Evolutionary conservation across 2,113 vertebrate species (phyloP).

Genomic region (Panurus biarmicus): DNA sequence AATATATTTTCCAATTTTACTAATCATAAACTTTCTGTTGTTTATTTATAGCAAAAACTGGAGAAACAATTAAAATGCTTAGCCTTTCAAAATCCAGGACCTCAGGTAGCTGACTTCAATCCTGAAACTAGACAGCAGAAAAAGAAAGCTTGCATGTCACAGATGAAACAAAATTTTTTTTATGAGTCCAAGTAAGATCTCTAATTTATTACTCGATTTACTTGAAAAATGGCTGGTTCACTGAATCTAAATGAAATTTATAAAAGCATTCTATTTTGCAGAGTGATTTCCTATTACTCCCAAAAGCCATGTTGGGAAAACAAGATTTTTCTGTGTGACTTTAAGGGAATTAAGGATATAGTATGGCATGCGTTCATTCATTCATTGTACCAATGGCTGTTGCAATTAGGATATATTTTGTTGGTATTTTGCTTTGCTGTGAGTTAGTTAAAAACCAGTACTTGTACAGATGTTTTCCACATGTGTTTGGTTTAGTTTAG

Average conservation of each 20-base stretch:
- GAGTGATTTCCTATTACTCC: not conserved
- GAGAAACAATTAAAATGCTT: conserved; percentile 72
- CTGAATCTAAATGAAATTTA: not conserved
- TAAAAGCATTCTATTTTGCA: not conserved
- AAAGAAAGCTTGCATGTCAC: conserved; percentile 68
- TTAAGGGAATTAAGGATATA: not conserved
- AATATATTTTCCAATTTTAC: not conserved
- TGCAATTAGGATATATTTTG: not conserved
- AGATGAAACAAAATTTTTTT: conserved; percentile 66
- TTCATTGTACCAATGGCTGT: not conserved
- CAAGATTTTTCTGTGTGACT: not conserved
- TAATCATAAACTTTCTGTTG: not conserved
- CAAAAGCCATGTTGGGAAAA: not conserved
- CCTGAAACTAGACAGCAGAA: conserved; percentile 71
- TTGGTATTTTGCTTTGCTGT: not conserved
- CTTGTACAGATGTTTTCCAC: not conserved
- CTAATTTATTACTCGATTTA: not conserved
- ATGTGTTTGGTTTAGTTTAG: not conserved
- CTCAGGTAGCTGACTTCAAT: conserved; percentile 76
- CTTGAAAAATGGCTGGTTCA: not conserved
- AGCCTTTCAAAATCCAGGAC: conserved; percentile 78
- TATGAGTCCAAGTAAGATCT: conserved; percentile 68
- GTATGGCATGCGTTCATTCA: not conserved
- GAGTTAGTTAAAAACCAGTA: not conserved
- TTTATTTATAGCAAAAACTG: conserved; percentile 67